Percentiles rank a stretch among this genome's conserved stretches.
Evolutionary conservation across 2,797 vertebrate species (phyloP).

Genomic region (Enteromius treurensis): DNA sequence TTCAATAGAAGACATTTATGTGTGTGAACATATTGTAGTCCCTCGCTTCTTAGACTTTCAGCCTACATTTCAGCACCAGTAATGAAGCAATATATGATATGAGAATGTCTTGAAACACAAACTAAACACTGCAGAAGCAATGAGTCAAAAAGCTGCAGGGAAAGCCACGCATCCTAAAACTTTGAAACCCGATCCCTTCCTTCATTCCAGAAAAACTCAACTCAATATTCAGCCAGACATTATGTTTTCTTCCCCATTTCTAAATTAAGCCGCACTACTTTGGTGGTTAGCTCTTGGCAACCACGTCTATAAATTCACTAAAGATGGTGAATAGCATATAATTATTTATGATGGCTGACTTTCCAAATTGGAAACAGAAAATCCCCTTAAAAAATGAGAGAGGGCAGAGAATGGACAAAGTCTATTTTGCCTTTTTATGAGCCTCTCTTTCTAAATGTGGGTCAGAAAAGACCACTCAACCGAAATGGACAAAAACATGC

Average conservation of each 20-base stretch:
- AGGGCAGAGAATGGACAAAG: constrained; percentile 35
- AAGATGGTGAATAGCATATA: constrained; percentile 65
- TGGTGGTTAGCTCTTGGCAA: constrained; percentile 65
- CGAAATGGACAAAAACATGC: not conserved
- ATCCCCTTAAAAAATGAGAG: constrained; percentile 58
- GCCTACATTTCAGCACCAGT: not conserved
- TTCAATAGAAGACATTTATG: not conserved
- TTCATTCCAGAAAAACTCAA: constrained; percentile 50
- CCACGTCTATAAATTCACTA: constrained; percentile 67
- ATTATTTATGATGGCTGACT: constrained; percentile 75
- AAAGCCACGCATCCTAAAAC: constrained; percentile 41
- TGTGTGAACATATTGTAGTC: not conserved
- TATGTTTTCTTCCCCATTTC: constrained; percentile 54
- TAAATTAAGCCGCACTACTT: constrained; percentile 63
- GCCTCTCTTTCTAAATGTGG: constrained; percentile 8
- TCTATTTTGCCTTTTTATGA: not conserved
- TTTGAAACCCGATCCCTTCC: constrained; percentile 48
- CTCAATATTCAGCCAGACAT: constrained; percentile 51
- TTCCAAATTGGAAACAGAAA: constrained; percentile 71
- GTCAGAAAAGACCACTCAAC: not conserved
- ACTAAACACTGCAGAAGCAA: constrained; percentile 23
- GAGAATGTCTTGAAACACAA: not conserved
- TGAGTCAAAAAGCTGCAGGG: constrained; percentile 2
- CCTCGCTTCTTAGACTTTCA: not conserved
- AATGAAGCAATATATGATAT: not conserved